Percentiles rank a stretch among this genome's conserved stretches.
Conservation (phyloP, 1,140 invertebrate species). For the Zophobas morio region DNA sequence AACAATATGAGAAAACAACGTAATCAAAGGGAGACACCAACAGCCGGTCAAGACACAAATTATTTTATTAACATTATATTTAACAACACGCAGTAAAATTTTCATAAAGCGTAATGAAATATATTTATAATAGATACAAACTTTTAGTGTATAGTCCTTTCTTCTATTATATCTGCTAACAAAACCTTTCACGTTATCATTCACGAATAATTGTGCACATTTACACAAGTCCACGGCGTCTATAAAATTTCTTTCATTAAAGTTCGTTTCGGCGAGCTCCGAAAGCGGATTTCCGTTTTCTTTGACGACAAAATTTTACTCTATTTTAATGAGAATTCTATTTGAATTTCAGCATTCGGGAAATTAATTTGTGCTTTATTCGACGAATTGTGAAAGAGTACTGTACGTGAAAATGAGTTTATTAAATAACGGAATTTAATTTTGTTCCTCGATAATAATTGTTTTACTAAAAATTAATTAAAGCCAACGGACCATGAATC, state of each 20-base stretch:
- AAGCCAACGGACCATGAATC: constrained; percentile 42
- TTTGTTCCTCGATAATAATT: constrained; percentile 39
- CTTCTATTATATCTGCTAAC: constrained; percentile 25
- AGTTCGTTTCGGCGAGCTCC: no score
- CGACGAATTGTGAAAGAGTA: constrained; percentile 37
- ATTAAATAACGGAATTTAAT: constrained; percentile 45
- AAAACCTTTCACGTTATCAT: constrained; percentile 21
- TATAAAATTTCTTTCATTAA: background rate
- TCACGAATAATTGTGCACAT: constrained; percentile 1
- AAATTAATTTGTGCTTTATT: constrained; percentile 41
- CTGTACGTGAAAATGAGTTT: constrained; percentile 36
- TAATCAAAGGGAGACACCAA: constrained; percentile 30
- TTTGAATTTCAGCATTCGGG: constrained; percentile 32
- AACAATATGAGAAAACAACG: background rate
- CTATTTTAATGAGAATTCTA: constrained; percentile 10
- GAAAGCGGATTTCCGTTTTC: background rate
- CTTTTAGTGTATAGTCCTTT: constrained; percentile 7
- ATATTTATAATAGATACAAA: constrained; percentile 22
- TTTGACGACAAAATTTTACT: background rate
- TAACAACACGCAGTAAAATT: background rate
- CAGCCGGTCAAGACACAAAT: constrained; percentile 24
- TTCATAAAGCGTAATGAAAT: background rate
- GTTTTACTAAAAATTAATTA: constrained; percentile 50
- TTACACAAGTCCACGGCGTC: background rate
- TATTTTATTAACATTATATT: background rate